Conservation (phyloP, 2,888 invertebrate species). For the Yponomeuta malinellus region DNA sequence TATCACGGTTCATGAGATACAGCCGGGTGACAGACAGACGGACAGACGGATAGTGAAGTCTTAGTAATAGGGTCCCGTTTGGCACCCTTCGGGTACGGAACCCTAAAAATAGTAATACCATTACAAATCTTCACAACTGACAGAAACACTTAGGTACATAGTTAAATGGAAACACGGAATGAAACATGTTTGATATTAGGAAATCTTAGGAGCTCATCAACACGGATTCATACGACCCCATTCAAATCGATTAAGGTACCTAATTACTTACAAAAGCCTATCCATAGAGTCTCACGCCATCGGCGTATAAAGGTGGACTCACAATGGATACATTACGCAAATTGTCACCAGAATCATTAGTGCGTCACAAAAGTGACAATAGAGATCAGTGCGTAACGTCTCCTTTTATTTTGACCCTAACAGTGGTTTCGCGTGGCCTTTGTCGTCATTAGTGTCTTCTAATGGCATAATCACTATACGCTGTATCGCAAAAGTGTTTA, state of each 20-base stretch:
- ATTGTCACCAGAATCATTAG: conserved; percentile 9
- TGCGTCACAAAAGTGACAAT: conserved; percentile 12
- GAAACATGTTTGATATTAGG: too few relatives aligned
- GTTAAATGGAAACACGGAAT: too few relatives aligned
- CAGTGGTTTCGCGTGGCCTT: conserved; percentile 61
- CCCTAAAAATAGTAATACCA: too few relatives aligned
- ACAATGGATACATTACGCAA: conserved; percentile 70
- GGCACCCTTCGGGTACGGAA: too few relatives aligned
- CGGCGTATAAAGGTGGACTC: conserved; percentile 52
- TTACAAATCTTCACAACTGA: too few relatives aligned
- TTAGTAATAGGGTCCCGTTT: too few relatives aligned
- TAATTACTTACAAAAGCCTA: conserved; percentile 24
- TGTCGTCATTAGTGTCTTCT: background rate
- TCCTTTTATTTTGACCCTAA: conserved; percentile 33
- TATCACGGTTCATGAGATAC: too few relatives aligned
- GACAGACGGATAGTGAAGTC: too few relatives aligned
- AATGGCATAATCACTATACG: background rate
- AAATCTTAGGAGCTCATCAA: background rate
- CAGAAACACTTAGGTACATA: too few relatives aligned
- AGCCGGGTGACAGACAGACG: too few relatives aligned
- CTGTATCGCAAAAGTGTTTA: too few relatives aligned
- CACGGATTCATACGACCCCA: background rate
- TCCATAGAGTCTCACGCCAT: conserved; percentile 51
- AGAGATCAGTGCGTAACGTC: conserved; percentile 23
- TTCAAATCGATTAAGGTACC: too few relatives aligned